Evolutionary conservation across 2,113 vertebrate genomes (phyloP).

Genomic region (Coturnix japonica): DNA sequence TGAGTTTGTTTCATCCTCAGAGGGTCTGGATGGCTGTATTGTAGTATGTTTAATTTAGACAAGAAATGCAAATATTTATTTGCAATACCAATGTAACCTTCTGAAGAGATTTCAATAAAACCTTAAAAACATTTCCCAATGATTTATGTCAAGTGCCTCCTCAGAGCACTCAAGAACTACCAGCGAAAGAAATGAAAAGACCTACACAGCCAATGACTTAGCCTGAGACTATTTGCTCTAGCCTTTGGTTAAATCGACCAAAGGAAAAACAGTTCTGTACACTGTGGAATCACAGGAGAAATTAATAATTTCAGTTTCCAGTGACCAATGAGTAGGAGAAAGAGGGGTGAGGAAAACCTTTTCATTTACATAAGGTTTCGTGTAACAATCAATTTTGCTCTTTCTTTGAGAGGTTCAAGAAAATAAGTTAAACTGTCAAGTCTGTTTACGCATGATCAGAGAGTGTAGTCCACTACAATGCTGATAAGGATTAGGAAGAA

Average conservation of each 20-base stretch:
- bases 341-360: rapidly evolving
- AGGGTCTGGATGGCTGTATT: neutral
- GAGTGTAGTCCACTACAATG: neutral
- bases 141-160: neutral
- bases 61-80: neutral
- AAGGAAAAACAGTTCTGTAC: neutral
- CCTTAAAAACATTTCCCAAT: neutral
- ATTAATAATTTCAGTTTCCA: neutral
- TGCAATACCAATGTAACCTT: neutral
- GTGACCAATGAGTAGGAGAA: neutral
- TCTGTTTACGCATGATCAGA: neutral
- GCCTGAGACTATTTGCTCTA: neutral
- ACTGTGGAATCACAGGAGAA: neutral
- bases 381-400: neutral
- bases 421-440: neutral
- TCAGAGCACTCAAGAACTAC: neutral
- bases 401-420: neutral
- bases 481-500: neutral
- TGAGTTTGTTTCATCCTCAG: neutral
- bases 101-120: neutral
- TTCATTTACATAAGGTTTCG: neutral
- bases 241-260: neutral
- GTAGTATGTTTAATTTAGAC: rapidly evolving
- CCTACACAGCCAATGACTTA: neutral
- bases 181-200: neutral